Conservation (phyloP, 2,113 vertebrate species). For the Tapirus terrestris region DNA sequence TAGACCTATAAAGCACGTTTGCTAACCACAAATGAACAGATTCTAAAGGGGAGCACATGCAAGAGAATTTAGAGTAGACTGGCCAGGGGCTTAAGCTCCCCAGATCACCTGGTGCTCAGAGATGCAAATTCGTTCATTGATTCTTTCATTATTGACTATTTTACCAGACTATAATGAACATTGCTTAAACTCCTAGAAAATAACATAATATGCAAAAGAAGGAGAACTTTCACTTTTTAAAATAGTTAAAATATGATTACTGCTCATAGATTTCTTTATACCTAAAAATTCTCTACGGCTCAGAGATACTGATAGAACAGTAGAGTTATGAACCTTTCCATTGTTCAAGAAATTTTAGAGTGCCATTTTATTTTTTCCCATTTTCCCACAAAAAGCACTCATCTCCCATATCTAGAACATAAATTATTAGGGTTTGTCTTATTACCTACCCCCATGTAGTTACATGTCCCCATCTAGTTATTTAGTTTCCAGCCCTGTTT, state of each 20-base stretch:
- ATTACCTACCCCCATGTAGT: not conserved
- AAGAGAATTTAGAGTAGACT: accelerated
- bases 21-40: not conserved
- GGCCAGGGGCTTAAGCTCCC: accelerated
- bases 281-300: not conserved
- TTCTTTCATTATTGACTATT: not conserved
- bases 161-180: not conserved
- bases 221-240: not conserved
- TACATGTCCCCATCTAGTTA: not conserved
- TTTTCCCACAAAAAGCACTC: not conserved
- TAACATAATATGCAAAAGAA: not conserved
- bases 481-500: not conserved
- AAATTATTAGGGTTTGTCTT: not conserved
- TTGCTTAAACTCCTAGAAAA: not conserved
- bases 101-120: no score
- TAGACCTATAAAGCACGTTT: not conserved
- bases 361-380: not conserved
- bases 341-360: not conserved
- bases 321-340: not conserved
- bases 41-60: not conserved
- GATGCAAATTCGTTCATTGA: not conserved
- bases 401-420: not conserved
- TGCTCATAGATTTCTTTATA: not conserved
- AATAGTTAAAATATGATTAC: not conserved
- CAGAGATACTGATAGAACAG: not conserved